These are phyloP conservation scores for Unio delphinus DNA, from an alignment of 2,888 invertebrate species.

Conservation along the genomic window DNA sequence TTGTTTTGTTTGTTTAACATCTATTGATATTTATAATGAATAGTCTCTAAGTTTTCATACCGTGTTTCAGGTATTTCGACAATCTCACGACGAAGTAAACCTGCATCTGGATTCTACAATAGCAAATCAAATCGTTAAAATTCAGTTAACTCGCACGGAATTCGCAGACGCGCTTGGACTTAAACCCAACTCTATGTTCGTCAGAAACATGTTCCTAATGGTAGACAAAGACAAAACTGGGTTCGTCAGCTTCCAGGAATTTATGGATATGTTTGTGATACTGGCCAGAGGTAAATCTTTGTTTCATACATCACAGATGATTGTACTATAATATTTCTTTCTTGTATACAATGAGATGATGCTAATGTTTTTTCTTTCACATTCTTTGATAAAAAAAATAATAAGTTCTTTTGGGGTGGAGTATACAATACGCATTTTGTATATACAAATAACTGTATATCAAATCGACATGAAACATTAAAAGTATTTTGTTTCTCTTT, in stretches of 20 bases:
- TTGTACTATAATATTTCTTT: background rate
- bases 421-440: too few species aligned
- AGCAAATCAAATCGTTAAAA: slow-evolving; percentile 35
- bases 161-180: slow-evolving; percentile 78
- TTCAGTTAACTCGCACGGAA: slow-evolving; percentile 70
- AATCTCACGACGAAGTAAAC: slow-evolving; percentile 11
- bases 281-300: slow-evolving; percentile 73
- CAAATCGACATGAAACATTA: too few species aligned
- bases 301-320: background rate
- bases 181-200: slow-evolving; percentile 75
- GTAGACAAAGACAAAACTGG: slow-evolving; percentile 77
- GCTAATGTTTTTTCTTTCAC: too few species aligned
- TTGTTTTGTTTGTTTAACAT: too few species aligned
- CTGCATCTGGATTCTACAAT: slow-evolving; percentile 16
- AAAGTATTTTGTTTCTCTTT: too few species aligned
- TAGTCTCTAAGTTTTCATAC: too few species aligned
- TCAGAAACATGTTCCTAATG: slow-evolving; percentile 76
- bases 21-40: background rate
- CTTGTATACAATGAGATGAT: background rate
- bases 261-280: slow-evolving; percentile 76
- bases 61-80: slow-evolving; percentile 26
- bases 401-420: too few species aligned
- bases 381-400: too few species aligned
- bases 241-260: slow-evolving; percentile 77
- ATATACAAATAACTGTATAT: too few species aligned